Evolutionary conservation across 2,113 vertebrate species (phyloP), one percentile per base, ranked within the genome.

Genomic region (Melozone crissalis): DNA sequence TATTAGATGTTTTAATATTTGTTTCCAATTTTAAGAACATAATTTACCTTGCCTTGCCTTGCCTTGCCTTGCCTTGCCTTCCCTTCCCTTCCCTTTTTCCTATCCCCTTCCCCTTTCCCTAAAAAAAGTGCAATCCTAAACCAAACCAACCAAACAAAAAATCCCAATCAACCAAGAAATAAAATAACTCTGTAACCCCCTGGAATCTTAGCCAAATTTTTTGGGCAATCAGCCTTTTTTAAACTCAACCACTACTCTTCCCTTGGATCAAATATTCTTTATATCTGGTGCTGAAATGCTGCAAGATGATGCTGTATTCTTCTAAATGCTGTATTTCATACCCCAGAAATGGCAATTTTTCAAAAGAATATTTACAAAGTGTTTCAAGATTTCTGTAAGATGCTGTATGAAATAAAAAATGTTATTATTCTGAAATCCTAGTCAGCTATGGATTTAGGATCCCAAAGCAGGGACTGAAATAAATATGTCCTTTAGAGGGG

Each of bases 401-500:
- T 78, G 65, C 44, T 68, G 17, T 43, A 22, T 90, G 35, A 92
- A 81, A 88, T 77, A 69, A 84, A 87, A 86, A 23, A 69, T 73
- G 55, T 13, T 89, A 68, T 95, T 95, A 94, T 93, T 95, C 87
- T 87, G 65, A 94, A 96, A 94, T 79, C 51, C 33, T 68, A 94
- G 67, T 74, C 78, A 95, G 65, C 35, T 69, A 86, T 86, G 62
- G 69, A 96, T 93, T 93, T 93, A 94, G 57, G 73, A 93, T 93
- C 79, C 43, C 61, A 91, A 91, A 93, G 43, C 61, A 94, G 47
- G 17, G 43, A 80, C 51, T 93, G 72, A 90, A 96, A 95, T 94
- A 97, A 97, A 96, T 91, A 90, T 86, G n/a, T 61, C 77, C 84
- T 96, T 97, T 95, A 76, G 79, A 61, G 13, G 11, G 63, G 39